Conservation (phyloP, 2,797 vertebrate genomes). For the Octomys mimax region DNA sequence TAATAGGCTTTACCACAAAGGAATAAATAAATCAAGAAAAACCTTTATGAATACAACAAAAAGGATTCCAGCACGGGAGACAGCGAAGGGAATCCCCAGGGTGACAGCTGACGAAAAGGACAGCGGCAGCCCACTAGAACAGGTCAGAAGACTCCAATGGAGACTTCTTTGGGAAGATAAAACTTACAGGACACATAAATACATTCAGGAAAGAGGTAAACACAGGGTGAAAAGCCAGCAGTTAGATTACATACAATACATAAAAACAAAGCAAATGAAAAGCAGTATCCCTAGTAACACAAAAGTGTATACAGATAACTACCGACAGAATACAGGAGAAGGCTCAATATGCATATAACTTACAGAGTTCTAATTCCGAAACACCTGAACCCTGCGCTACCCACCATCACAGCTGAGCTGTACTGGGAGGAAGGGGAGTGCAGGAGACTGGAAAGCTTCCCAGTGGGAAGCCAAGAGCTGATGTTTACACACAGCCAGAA, state of each 20-base stretch:
- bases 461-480: neutral
- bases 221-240: neutral
- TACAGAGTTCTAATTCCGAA: neutral
- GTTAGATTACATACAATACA: neutral
- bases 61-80: neutral
- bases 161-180: neutral
- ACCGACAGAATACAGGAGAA: neutral
- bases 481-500: neutral
- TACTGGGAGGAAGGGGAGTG: neutral
- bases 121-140: neutral
- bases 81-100: neutral
- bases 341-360: neutral
- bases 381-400: neutral
- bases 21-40: slow-evolving; percentile 20
- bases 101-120: neutral
- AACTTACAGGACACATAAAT: neutral
- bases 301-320: neutral
- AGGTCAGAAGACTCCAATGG: neutral
- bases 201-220: neutral
- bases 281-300: neutral
- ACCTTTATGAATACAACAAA: neutral
- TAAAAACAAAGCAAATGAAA: slow-evolving; percentile 1
- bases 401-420: neutral
- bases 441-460: neutral
- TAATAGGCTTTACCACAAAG: neutral